A percentile compares a stretch with the other conserved stretches of the same genome.
These are phyloP conservation scores for Eilema griseolum DNA, from an alignment of 2,888 invertebrate genomes.

Conservation along the genomic window DNA sequence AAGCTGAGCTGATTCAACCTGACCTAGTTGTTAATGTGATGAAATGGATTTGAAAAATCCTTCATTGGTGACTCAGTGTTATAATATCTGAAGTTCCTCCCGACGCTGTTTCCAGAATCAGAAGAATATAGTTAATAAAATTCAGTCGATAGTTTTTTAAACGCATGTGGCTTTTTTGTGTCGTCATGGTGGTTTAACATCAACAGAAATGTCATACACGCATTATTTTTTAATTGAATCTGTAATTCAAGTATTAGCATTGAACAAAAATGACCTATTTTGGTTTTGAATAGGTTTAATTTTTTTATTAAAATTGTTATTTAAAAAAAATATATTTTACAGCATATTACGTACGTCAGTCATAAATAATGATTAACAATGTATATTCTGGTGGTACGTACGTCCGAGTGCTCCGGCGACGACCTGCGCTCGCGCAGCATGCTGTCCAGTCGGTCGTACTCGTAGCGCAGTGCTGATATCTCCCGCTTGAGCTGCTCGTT, in stretches of 20 bases:
- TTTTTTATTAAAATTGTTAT: no score
- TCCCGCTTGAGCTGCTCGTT: constrained; percentile 95
- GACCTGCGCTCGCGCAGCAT: constrained; percentile 88
- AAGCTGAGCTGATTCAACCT: not conserved
- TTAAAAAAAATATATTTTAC: no score
- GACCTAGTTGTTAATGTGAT: not conserved
- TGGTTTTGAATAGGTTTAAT: no score
- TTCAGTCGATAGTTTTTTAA: not conserved
- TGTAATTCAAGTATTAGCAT: no score
- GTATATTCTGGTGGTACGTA: constrained; percentile 58
- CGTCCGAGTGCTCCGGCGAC: constrained; percentile 83
- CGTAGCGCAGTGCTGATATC: constrained; percentile 95
- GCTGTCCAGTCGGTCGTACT: constrained; percentile 95
- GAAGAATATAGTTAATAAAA: no score
- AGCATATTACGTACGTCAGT: no score
- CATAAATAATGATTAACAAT: no score
- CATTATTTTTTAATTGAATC: no score
- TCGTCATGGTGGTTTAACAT: not conserved
- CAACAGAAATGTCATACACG: no score
- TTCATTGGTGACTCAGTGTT: not conserved
- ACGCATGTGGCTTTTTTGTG: not conserved
- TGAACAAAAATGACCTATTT: no score
- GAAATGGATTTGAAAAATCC: not conserved
- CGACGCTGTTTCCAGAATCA: not conserved
- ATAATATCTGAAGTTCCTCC: not conserved